These are phyloP conservation scores for Neoaliturus tenellus DNA, from an alignment of 2,888 invertebrate species.

Conservation along the genomic window DNA sequence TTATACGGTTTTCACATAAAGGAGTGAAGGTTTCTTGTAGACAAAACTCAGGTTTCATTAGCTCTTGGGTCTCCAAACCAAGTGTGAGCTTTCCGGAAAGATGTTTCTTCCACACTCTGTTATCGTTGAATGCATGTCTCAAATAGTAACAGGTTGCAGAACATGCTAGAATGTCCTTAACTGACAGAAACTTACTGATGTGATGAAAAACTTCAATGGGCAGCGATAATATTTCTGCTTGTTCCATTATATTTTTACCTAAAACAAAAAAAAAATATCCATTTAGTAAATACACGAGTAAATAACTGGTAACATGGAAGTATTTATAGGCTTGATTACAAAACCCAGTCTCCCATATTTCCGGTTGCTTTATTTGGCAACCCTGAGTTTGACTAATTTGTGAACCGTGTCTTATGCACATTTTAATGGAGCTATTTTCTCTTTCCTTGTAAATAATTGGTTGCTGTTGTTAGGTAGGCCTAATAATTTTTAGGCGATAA, in stretches of 20 bases:
- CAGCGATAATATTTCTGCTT: neutral
- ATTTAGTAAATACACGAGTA: no score
- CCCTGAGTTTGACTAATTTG: no score
- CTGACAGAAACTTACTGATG: neutral
- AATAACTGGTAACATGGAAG: no score
- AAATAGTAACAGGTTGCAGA: neutral
- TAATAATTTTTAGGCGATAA: no score
- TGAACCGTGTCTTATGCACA: no score
- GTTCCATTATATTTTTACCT: neutral
- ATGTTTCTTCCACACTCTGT: neutral
- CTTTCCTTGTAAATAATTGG: no score
- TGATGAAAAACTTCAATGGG: conserved; percentile 3
- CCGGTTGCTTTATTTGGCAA: no score
- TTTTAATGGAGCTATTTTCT: no score
- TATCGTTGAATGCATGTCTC: neutral
- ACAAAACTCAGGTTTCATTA: neutral
- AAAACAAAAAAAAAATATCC: no score
- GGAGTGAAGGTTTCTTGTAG: neutral
- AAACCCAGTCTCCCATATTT: no score
- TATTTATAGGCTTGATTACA: no score
- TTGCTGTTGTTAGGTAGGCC: no score
- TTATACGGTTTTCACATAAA: neutral
- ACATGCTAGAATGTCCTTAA: neutral
- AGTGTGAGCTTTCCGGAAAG: neutral
- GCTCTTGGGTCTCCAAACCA: neutral